Evolutionary conservation across 2,797 vertebrate species (phyloP).

Genomic region (Pipistrellus kuhlii): DNA sequence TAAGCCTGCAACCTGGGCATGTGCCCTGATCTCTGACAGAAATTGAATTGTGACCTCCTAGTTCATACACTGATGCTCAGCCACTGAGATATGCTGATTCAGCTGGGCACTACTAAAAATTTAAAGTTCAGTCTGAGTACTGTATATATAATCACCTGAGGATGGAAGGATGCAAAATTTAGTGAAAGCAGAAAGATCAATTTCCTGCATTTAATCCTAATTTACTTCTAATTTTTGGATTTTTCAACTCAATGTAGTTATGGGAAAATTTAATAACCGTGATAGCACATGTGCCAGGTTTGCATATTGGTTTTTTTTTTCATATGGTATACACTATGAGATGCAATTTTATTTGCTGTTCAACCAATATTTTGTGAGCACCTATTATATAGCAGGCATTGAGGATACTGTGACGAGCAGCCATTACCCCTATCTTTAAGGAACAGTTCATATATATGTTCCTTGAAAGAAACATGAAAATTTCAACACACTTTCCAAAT

Average conservation of each 20-base stretch:
- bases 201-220: neutral
- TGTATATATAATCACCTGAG: accelerated
- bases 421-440: neutral
- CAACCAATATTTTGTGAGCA: neutral
- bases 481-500: neutral
- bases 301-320: neutral
- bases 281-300: neutral
- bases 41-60: too few relatives aligned
- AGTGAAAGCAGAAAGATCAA: neutral
- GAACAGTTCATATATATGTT: neutral
- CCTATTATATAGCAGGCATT: neutral
- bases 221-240: neutral
- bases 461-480: neutral
- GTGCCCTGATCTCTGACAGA: too few relatives aligned
- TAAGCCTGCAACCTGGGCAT: too few relatives aligned
- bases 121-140: neutral
- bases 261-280: neutral
- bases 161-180: neutral
- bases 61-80: too few relatives aligned
- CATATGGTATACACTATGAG: neutral
- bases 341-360: neutral
- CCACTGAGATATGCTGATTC: too few relatives aligned
- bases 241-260: neutral
- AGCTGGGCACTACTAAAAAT: too few relatives aligned
- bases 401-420: neutral